Base-by-base conservation (phyloP, 2,888 invertebrate genomes). In the Artemia sp. region DNA sequence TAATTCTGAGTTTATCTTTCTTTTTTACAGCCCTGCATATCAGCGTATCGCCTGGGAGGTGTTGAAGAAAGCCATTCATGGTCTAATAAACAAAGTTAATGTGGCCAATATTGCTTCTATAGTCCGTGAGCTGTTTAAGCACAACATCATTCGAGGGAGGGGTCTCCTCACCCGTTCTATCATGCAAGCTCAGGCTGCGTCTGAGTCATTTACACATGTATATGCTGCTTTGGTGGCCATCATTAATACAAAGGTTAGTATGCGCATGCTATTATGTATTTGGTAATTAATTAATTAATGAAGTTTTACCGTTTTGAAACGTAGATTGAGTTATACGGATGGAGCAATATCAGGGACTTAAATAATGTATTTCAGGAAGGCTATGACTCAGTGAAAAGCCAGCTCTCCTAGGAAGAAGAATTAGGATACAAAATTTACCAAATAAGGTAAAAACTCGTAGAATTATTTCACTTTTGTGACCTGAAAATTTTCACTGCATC, bases 41-140 rank as follows among this genome's bases (percentile, higher is more conserved):
- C 98, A 99, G 78, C 83, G 97, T 74, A 86, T 98, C 68, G 90
- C 97, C 1, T 99, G 98, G 98, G 97, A 99, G 81, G 94, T 95
- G 0, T 80, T 99, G 38, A 98, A 98, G 78, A 99, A 98, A 78
- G 95, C 94, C 10, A 90, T 99, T 73, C 95, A 97, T 76, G 98
- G 98, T 74, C 88, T 90, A 74, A 93, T 98, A 71, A 99, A 99
- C 80, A 98, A 97, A 82, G 89, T 97, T 1, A 98, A 97, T 78
- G 90, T 90, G 0, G 88, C 92, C 12, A 98, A 98, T 77, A 90
- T 98, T 73, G 88, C 86, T 0, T 86, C 90, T 69, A 93, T 98
- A 71, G 91, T 95, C 0, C 83, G 89, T 70, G 91, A 97, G 78
- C 78, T 99, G 51, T 82, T 98, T 12, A 88, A 89, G 76, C 96